These are phyloP conservation scores for Aphidoletes aphidimyza DNA, from an alignment of 2,888 invertebrate genomes.

Conservation along the genomic window DNA sequence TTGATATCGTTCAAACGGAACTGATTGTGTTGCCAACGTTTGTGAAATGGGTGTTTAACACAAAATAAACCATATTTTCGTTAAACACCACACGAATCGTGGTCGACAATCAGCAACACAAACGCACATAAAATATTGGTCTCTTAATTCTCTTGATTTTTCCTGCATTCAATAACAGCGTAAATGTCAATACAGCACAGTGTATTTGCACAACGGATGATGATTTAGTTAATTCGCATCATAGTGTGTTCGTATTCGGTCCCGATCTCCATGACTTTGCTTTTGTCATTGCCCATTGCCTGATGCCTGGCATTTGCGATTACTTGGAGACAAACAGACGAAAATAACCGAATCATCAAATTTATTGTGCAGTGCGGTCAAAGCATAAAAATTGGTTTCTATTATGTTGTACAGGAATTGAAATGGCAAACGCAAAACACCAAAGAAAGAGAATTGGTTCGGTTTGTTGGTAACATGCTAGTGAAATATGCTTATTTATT, in stretches of 20 bases:
- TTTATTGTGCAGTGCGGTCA: conserved; percentile 38
- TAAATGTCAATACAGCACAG: background rate
- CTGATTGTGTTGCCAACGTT: no score
- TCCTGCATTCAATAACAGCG: background rate
- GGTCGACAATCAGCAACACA: no score
- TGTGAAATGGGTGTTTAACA: conserved; percentile 21
- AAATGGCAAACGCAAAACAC: conserved; percentile 47
- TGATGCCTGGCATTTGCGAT: no score
- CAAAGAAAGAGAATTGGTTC: conserved; percentile 19
- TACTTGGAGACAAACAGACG: background rate
- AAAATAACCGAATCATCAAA: conserved; percentile 23
- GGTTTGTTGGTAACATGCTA: background rate
- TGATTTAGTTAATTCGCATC: conserved; percentile 35
- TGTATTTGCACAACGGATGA: conserved; percentile 39
- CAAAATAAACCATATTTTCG: conserved; percentile 26
- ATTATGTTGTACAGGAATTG: background rate
- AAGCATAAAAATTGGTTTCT: conserved; percentile 16
- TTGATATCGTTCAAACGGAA: conserved; percentile 25
- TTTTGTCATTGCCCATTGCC: background rate
- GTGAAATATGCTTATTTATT: conserved; percentile 52
- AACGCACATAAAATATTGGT: background rate
- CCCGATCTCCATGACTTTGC: background rate
- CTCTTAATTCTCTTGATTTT: background rate
- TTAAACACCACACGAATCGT: no score
- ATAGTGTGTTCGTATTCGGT: background rate